These are phyloP conservation scores for Paralichthys olivaceus DNA, from an alignment of 2,113 vertebrate genomes.

Conservation along the genomic window DNA sequence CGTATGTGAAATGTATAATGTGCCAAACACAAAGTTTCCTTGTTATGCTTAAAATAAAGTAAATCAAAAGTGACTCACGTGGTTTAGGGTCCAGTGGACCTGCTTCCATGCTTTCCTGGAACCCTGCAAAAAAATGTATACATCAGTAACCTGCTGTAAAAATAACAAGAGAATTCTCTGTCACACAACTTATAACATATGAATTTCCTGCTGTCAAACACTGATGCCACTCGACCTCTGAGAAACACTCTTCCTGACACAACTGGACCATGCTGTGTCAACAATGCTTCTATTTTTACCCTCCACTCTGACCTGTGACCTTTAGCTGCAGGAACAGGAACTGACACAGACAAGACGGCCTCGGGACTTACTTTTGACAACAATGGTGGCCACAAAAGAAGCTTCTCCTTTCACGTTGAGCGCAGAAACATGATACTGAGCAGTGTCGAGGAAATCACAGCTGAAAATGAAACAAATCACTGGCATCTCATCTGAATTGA, in stretches of 20 bases:
- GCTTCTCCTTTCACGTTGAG: conserved; percentile 95
- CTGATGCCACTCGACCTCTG: background rate
- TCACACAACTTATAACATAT: too few relatives aligned
- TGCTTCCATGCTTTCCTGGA: conserved; percentile 70
- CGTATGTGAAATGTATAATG: background rate
- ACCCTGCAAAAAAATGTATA: conserved; percentile 67
- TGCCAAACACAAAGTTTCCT: background rate
- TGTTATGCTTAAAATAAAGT: background rate
- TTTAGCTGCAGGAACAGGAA: background rate
- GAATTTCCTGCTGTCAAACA: too few relatives aligned
- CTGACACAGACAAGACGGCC: background rate
- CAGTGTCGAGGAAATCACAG: conserved; percentile 94
- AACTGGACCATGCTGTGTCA: background rate
- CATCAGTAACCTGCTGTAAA: background rate
- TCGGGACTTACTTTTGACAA: conserved; percentile 92
- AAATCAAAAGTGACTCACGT: conserved; percentile 68
- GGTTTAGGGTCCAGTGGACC: conserved; percentile 74
- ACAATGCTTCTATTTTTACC: background rate
- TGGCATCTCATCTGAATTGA: background rate
- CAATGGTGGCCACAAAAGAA: conserved; percentile 89
- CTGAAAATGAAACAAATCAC: conserved; percentile 79
- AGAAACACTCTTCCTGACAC: background rate
- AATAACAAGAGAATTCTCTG: background rate
- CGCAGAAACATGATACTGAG: conserved; percentile 92
- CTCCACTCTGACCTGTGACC: background rate